Percentiles rank a stretch among this genome's conserved stretches.
Conservation (phyloP, 2,888 invertebrate species). For the Drosophila phalerata region DNA sequence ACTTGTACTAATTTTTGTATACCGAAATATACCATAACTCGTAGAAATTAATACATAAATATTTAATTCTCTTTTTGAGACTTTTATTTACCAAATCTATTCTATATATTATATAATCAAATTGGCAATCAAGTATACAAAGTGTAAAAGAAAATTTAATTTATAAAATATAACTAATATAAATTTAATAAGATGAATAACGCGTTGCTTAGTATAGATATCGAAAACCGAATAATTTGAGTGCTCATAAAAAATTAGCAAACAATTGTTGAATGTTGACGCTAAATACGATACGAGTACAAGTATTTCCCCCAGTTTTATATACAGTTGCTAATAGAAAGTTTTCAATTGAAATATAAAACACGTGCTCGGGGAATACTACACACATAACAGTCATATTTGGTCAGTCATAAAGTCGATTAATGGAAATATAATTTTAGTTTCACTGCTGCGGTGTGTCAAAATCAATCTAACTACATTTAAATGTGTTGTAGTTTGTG, state of each 20-base stretch:
- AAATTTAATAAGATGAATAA: neutral
- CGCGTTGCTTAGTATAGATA: neutral
- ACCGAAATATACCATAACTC: neutral
- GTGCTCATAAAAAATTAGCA: constrained; percentile 23
- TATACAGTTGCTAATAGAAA: constrained; percentile 6
- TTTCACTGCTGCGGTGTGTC: constrained; percentile 1
- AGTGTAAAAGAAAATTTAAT: too few relatives aligned
- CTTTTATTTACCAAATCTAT: too few relatives aligned
- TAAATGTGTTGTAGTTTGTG: neutral
- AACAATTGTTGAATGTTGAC: neutral
- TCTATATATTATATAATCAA: too few relatives aligned
- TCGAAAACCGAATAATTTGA: neutral
- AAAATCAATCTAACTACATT: constrained; percentile 4
- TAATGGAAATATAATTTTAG: constrained; percentile 16
- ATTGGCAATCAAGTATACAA: neutral
- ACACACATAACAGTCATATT: neutral
- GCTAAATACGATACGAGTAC: neutral
- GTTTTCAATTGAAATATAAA: constrained; percentile 11
- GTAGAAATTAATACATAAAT: too few relatives aligned
- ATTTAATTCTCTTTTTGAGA: too few relatives aligned
- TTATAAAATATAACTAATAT: neutral
- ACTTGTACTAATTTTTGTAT: too few relatives aligned
- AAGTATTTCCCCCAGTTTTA: constrained; percentile 33
- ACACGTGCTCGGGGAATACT: constrained; percentile 9
- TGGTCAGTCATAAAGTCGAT: neutral